Evolutionary conservation across 2,888 invertebrate genomes (phyloP).

Genomic region (Congeria kusceri): DNA sequence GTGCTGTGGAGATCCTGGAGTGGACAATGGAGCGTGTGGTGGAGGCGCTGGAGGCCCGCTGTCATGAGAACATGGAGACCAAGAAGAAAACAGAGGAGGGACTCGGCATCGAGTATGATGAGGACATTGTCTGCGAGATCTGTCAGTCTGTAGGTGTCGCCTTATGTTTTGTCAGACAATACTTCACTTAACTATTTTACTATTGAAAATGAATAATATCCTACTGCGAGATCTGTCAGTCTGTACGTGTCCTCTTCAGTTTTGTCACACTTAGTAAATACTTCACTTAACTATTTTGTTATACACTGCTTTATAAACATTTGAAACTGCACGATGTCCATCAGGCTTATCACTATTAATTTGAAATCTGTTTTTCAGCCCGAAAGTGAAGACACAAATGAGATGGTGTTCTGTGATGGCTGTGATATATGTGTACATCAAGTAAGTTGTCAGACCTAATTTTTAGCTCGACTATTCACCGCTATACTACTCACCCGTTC

Average conservation of each 20-base stretch:
- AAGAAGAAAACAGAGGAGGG: slow-evolving; percentile 84
- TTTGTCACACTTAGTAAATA: no score
- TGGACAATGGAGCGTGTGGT: slow-evolving; percentile 96
- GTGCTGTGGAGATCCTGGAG: slow-evolving; percentile 91
- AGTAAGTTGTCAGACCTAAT: no score
- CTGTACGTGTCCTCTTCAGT: no score
- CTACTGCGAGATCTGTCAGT: no score
- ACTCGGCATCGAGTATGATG: slow-evolving; percentile 97
- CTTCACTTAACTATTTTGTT: no score
- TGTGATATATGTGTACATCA: slow-evolving; percentile 99
- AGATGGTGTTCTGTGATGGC: slow-evolving; percentile 99
- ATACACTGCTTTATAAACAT: no score
- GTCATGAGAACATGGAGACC: slow-evolving; percentile 84
- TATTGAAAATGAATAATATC: no score
- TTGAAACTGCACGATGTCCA: no score
- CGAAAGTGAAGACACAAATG: slow-evolving; percentile 98
- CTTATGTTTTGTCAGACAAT: not conserved
- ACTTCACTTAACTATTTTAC: no score
- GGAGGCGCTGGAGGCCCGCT: slow-evolving; percentile 93
- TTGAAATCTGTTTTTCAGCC: slow-evolving; percentile 87
- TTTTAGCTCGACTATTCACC: no score
- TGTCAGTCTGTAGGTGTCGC: slow-evolving; percentile 92
- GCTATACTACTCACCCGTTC: no score
- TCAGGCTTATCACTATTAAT: no score
- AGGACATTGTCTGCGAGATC: slow-evolving; percentile 99